Percentiles rank a stretch among this genome's conserved stretches.
phyloP scores from a whole-genome alignment of 2,113 vertebrate species.

The Phaethornis superciliosus region DNA sequence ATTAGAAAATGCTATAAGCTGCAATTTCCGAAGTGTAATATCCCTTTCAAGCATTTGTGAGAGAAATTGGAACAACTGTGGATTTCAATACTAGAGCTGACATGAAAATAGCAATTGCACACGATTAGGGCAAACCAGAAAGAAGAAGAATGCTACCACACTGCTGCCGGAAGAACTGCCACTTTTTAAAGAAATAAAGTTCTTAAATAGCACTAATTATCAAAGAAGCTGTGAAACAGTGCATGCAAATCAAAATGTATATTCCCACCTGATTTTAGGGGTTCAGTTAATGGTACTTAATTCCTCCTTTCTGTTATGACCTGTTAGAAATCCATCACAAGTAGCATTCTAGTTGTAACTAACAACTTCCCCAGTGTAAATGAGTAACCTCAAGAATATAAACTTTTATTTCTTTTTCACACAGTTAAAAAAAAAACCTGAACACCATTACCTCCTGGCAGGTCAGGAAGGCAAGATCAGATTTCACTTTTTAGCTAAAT shows the following conservation, averaged over 20 bases:
- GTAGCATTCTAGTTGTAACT: not conserved
- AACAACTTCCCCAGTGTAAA: not conserved
- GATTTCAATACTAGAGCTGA: not conserved
- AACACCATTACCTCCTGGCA: not conserved
- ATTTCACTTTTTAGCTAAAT: conserved; percentile 48
- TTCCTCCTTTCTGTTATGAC: not conserved
- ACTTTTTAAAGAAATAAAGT: not conserved
- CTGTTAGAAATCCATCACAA: not conserved
- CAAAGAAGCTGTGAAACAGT: not conserved
- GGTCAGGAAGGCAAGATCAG: conserved; percentile 28
- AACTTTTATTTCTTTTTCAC: not conserved
- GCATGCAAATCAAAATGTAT: not conserved
- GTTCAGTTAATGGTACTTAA: not conserved
- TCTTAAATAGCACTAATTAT: not conserved
- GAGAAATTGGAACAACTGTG: conserved; percentile 29
- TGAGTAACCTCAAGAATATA: not conserved
- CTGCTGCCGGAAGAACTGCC: not conserved
- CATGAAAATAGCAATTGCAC: not conserved
- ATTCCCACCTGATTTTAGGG: not conserved
- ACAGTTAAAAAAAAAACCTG: not conserved
- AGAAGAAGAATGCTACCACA: not conserved
- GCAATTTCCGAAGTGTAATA: not conserved
- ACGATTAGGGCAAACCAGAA: not conserved
- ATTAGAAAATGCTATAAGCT: conserved; percentile 61
- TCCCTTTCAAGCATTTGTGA: conserved; percentile 18